These are phyloP conservation scores for Chrysomela aeneicollis DNA, from an alignment of 2,888 invertebrate species.

Conservation along the genomic window DNA sequence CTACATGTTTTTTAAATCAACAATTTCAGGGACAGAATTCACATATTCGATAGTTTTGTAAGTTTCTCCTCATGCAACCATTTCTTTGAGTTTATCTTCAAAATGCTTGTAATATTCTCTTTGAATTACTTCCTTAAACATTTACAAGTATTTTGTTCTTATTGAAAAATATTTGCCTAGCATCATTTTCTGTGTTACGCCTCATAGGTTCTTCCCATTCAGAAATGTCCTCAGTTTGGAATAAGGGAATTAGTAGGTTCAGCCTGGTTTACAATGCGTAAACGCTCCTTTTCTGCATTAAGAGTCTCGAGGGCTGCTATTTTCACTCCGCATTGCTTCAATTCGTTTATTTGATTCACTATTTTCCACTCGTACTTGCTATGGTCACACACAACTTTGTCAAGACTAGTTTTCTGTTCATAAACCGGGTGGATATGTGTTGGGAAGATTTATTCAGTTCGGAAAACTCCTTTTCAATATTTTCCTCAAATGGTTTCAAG, in stretches of 20 bases:
- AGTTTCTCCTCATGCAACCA: not conserved
- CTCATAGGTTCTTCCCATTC: slow-evolving; percentile 10
- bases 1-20: slow-evolving; percentile 13
- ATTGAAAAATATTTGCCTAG: slow-evolving; percentile 6
- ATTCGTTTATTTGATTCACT: slow-evolving; percentile 6
- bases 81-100: slow-evolving; percentile 11
- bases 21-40: slow-evolving; percentile 16
- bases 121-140: slow-evolving; percentile 8
- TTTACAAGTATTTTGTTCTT: slow-evolving; percentile 2
- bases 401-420: slow-evolving; percentile 14
- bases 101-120: slow-evolving; percentile 9
- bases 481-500: slow-evolving; percentile 15
- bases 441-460: slow-evolving; percentile 5
- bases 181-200: slow-evolving; percentile 11
- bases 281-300: not conserved
- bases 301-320: slow-evolving; percentile 5
- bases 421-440: slow-evolving; percentile 3
- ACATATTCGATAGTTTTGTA: not conserved
- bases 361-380: slow-evolving; percentile 8
- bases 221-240: slow-evolving; percentile 12
- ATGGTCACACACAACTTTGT: slow-evolving; percentile 11
- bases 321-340: slow-evolving; percentile 9
- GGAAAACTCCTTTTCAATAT: slow-evolving; percentile 11
- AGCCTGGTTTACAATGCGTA: slow-evolving; percentile 1
- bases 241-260: slow-evolving; percentile 6